Percentiles rank a stretch among this genome's conserved stretches.
These are phyloP conservation scores for Azorinus chamasolen DNA, from an alignment of 2,888 invertebrate genomes.

Conservation along the genomic window DNA sequence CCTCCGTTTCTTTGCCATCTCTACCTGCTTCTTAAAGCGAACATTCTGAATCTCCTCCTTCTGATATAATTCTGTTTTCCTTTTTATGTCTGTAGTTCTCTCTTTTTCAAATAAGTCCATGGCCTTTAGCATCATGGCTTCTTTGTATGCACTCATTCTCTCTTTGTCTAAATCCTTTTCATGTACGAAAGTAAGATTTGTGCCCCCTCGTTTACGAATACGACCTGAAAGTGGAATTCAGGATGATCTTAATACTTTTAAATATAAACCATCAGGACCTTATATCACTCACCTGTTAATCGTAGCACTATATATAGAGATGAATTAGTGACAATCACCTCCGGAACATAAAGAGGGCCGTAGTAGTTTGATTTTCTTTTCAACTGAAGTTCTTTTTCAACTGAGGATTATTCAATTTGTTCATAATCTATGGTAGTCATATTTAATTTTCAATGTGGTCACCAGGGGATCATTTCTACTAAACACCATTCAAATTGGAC, in stretches of 20 bases:
- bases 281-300: no score
- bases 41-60: constrained; percentile 28
- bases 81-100: constrained; percentile 11
- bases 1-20: constrained; percentile 13
- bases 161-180: constrained; percentile 37
- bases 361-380: no score
- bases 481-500: no score
- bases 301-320: no score
- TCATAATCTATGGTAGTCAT: no score
- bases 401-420: no score
- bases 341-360: no score
- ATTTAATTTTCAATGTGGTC: no score
- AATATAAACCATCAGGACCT: no score
- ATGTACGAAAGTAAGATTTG: constrained; percentile 32
- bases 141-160: constrained; percentile 48
- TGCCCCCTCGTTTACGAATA: constrained; percentile 54
- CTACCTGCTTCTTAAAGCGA: constrained; percentile 25
- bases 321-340: background rate
- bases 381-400: no score
- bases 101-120: constrained; percentile 8
- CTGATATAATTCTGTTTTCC: constrained; percentile 33
- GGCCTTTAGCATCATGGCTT: constrained; percentile 54
- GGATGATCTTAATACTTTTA: no score
- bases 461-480: no score
- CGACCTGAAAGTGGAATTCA: constrained; percentile 58